Percentiles rank a stretch among this genome's conserved stretches.
phyloP scores from a whole-genome alignment of 2,797 vertebrate species.

The Nyctalus aviator region DNA sequence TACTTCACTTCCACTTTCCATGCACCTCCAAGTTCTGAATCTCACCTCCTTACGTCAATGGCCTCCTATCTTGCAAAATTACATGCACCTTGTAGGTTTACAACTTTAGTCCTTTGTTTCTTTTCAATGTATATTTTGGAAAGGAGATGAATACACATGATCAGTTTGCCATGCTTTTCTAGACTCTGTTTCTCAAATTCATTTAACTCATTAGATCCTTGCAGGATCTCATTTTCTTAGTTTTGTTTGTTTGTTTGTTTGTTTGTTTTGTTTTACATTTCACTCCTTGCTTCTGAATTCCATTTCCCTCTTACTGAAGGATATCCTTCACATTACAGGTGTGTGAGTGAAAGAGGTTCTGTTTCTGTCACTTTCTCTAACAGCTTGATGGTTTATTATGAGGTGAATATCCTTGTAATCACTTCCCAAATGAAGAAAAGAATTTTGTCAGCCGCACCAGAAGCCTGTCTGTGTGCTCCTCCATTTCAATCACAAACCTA shows the following conservation, averaged over 20 bases:
- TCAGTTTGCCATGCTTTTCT: background rate
- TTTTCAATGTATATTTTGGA: background rate
- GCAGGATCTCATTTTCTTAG: background rate
- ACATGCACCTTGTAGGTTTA: background rate
- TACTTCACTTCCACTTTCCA: background rate
- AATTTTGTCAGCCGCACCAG: background rate
- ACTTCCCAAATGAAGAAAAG: background rate
- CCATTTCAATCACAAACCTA: background rate
- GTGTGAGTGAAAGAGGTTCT: background rate
- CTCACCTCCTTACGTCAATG: background rate
- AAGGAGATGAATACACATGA: background rate
- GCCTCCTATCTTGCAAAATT: background rate
- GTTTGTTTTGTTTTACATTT: background rate
- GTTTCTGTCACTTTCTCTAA: background rate
- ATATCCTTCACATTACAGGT: background rate
- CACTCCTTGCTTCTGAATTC: background rate
- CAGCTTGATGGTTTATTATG: background rate
- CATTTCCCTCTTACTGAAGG: background rate
- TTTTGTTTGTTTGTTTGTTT: background rate
- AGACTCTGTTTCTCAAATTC: background rate
- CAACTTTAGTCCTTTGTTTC: slow-evolving; percentile 10
- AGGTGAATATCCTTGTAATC: background rate
- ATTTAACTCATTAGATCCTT: background rate
- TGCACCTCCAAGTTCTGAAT: background rate
- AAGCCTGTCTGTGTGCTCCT: background rate